phyloP scores from a whole-genome alignment of 2,113 vertebrate genomes.

The Seriola quinqueradiata region DNA sequence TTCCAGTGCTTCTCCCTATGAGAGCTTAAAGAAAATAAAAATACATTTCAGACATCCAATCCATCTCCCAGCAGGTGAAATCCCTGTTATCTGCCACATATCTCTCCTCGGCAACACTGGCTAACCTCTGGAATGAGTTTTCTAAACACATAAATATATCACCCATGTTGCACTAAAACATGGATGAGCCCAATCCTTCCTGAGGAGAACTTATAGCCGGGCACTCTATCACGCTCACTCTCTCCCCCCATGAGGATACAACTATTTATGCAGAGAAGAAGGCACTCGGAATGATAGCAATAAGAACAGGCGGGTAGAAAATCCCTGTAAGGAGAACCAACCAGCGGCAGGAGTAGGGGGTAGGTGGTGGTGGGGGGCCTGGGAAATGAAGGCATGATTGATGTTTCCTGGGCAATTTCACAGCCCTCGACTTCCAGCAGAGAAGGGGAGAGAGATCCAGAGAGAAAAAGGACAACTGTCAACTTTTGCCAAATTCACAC shows the following conservation, averaged over 20 bases:
- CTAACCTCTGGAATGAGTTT: slow-evolving; percentile 53
- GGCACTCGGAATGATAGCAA: slow-evolving; percentile 27
- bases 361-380: neutral
- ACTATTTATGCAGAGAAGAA: slow-evolving; percentile 46
- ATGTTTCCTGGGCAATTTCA: slow-evolving; percentile 73
- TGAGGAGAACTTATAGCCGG: slow-evolving; percentile 19
- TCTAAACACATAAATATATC: slow-evolving; percentile 57
- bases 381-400: slow-evolving; percentile 66
- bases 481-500: neutral
- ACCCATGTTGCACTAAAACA: slow-evolving; percentile 39
- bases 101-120: slow-evolving; percentile 26
- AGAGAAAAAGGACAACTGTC: slow-evolving; percentile 17
- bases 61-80: slow-evolving; percentile 32
- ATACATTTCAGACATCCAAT: slow-evolving; percentile 32
- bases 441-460: slow-evolving; percentile 20
- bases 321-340: neutral
- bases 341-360: neutral
- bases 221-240: slow-evolving; percentile 52
- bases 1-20: neutral
- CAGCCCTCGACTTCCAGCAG: slow-evolving; percentile 61
- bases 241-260: slow-evolving; percentile 33
- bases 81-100: slow-evolving; percentile 40
- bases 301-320: slow-evolving; percentile 18
- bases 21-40: slow-evolving; percentile 9
- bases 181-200: slow-evolving; percentile 29